These are phyloP conservation scores for Dasysyrphus tricinctus DNA, from an alignment of 2,888 invertebrate species.

Conservation along the genomic window DNA sequence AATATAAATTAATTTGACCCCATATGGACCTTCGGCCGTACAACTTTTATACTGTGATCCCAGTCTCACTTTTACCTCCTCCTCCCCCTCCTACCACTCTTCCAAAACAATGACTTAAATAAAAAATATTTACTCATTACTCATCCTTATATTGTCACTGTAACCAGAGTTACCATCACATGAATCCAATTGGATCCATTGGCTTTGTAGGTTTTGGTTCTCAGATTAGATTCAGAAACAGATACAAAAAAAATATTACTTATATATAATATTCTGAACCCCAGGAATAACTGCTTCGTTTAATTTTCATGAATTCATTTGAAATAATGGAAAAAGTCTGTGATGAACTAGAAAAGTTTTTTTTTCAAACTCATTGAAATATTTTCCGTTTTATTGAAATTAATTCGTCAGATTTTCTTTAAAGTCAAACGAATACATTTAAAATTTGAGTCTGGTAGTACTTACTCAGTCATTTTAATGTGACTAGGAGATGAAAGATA, in stretches of 20 bases:
- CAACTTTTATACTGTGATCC: constrained; percentile 40
- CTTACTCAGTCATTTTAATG: background rate
- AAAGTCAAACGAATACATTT: too few relatives aligned
- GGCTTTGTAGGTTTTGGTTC: background rate
- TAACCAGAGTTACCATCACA: background rate
- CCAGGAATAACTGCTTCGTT: too few relatives aligned
- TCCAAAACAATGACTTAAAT: background rate
- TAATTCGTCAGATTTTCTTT: too few relatives aligned
- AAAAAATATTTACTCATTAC: background rate
- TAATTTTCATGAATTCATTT: too few relatives aligned
- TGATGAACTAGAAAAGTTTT: too few relatives aligned
- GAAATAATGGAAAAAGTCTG: too few relatives aligned
- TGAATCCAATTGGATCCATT: background rate
- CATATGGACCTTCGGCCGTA: constrained; percentile 62
- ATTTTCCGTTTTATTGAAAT: too few relatives aligned
- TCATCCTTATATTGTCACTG: constrained; percentile 4
- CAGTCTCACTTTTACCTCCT: background rate
- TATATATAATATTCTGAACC: too few relatives aligned
- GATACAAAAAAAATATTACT: too few relatives aligned
- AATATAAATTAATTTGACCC: constrained; percentile 74
- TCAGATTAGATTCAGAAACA: too few relatives aligned
- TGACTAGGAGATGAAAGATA: background rate
- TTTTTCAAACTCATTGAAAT: too few relatives aligned
- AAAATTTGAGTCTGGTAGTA: background rate
- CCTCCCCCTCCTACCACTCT: background rate